phyloP scores from a whole-genome alignment of 2,888 invertebrate species.

The Eudasyphora cyanicolor region DNA sequence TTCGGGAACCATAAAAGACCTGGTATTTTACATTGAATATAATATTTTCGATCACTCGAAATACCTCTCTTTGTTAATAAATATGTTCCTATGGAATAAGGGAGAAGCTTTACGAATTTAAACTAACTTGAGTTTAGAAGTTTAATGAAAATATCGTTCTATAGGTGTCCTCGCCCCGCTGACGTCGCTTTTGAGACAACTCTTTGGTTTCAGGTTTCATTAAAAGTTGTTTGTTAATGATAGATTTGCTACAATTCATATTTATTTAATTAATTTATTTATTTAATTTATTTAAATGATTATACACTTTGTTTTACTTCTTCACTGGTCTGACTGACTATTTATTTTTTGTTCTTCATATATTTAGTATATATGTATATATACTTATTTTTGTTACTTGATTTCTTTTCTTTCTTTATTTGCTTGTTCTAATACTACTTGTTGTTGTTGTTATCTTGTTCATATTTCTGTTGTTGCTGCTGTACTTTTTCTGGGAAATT shows the following conservation, averaged over 20 bases:
- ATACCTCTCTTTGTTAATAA: too few species aligned
- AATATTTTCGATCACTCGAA: too few species aligned
- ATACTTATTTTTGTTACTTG: too few species aligned
- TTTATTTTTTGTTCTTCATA: conserved; percentile 3
- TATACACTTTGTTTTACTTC: conserved; percentile 59
- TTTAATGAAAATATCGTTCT: too few species aligned
- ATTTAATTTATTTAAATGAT: conserved; percentile 56
- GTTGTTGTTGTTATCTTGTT: conserved; percentile 10
- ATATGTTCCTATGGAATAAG: too few species aligned
- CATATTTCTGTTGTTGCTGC: conserved; percentile 29
- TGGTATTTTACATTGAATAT: too few species aligned
- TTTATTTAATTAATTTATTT: conserved; percentile 52
- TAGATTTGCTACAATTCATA: conserved; percentile 24
- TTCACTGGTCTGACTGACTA: conserved; percentile 60
- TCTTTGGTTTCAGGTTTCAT: too few species aligned
- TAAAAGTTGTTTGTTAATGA: conserved; percentile 15
- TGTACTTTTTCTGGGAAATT: conserved; percentile 40
- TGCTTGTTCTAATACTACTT: conserved; percentile 57
- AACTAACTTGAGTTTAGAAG: too few species aligned
- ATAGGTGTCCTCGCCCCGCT: too few species aligned
- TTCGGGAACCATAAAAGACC: too few species aligned
- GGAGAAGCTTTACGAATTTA: too few species aligned
- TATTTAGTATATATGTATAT: neutral
- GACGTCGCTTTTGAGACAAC: too few species aligned
- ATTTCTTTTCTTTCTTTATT: conserved; percentile 39